These are phyloP conservation scores for Pandemis heparana DNA, from an alignment of 2,888 invertebrate species.

Conservation along the genomic window DNA sequence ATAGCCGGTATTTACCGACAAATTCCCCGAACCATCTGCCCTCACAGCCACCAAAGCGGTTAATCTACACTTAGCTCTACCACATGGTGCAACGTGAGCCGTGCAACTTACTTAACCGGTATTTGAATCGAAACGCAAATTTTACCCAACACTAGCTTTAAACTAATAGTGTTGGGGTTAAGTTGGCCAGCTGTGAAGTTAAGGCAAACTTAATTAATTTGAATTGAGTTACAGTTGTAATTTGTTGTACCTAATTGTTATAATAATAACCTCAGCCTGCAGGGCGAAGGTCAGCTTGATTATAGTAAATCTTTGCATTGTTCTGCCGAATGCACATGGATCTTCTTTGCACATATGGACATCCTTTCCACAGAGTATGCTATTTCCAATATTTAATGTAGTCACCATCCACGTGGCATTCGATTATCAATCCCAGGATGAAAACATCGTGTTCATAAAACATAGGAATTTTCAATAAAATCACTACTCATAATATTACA, in stretches of 20 bases:
- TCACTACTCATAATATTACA: too few species aligned
- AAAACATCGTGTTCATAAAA: too few species aligned
- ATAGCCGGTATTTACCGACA: constrained; percentile 22
- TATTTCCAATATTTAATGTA: too few species aligned
- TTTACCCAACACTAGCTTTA: not conserved
- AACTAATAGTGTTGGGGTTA: not conserved
- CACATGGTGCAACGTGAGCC: constrained; percentile 50
- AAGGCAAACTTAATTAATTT: constrained; percentile 39
- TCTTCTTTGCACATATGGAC: too few species aligned
- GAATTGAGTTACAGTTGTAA: not conserved
- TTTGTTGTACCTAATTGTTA: not conserved
- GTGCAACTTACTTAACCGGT: constrained; percentile 50
- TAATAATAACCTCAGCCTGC: not conserved
- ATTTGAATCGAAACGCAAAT: constrained; percentile 55
- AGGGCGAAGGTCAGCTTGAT: too few species aligned
- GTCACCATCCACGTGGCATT: too few species aligned
- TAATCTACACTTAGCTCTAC: constrained; percentile 54
- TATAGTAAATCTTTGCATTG: too few species aligned
- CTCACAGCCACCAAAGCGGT: constrained; percentile 48
- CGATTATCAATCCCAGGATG: too few species aligned
- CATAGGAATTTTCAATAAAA: too few species aligned
- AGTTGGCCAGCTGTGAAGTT: not conserved
- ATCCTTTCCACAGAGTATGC: too few species aligned
- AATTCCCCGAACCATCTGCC: constrained; percentile 24
- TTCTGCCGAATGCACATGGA: too few species aligned